A percentile compares a stretch with the other conserved stretches of the same genome.
phyloP scores from a whole-genome alignment of 2,113 vertebrate species.

The Cnemophilus loriae region DNA sequence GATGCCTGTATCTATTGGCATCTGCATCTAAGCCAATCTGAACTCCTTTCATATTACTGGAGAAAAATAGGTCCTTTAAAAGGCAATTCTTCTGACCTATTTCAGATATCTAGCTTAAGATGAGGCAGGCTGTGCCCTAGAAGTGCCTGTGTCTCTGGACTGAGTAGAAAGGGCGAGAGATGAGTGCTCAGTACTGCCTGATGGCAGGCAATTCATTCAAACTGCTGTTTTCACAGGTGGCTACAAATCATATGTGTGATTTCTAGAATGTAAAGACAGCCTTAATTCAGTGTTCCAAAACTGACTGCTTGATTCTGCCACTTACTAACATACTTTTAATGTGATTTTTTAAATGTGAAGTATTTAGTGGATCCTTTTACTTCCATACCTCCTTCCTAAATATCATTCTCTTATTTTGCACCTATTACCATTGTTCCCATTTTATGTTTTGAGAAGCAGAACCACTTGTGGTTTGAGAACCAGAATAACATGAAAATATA shows the following conservation, averaged over 20 bases:
- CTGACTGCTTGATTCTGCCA: neutral
- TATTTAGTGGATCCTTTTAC: neutral
- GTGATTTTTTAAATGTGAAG: neutral
- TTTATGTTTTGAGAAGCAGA: neutral
- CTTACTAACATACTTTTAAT: neutral
- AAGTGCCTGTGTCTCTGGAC: neutral
- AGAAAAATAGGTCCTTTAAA: neutral
- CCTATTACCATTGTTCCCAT: neutral
- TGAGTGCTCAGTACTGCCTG: neutral
- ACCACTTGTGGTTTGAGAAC: neutral
- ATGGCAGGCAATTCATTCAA: neutral
- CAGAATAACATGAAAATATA: neutral
- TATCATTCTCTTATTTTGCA: neutral
- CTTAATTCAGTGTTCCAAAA: neutral
- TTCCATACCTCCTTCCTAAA: neutral
- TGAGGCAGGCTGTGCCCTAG: neutral
- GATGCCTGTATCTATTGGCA: neutral
- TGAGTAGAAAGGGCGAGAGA: neutral
- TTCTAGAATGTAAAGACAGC: neutral
- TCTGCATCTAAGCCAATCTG: neutral
- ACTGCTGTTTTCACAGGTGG: neutral
- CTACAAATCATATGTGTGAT: neutral
- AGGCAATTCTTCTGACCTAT: neutral
- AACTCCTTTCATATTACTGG: neutral
- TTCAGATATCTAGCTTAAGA: neutral